Evolutionary conservation across 2,113 vertebrate species (phyloP).

Genomic region (Chelonoidis abingdonii): DNA sequence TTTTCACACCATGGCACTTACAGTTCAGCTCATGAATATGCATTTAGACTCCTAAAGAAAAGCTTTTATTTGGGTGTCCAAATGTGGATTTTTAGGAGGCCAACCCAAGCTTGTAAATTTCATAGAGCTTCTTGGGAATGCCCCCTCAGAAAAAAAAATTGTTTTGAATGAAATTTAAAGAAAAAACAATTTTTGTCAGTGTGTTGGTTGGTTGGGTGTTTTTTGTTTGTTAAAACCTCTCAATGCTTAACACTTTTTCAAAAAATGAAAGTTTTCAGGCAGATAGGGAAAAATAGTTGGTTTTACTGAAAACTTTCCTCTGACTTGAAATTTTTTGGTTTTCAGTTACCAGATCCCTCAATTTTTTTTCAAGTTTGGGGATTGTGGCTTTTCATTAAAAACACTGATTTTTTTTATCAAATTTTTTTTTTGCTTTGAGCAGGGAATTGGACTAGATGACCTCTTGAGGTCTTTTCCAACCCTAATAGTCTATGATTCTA

Average conservation of each 20-base stretch:
- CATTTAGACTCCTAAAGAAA: background rate
- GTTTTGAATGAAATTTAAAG: background rate
- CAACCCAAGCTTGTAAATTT: background rate
- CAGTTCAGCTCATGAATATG: background rate
- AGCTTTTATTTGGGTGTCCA: background rate
- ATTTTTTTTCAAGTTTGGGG: background rate
- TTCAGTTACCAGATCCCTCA: background rate
- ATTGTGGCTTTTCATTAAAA: background rate
- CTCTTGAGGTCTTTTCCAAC: too few species aligned
- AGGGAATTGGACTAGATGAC: too few species aligned
- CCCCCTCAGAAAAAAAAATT: background rate
- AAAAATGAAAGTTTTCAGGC: background rate
- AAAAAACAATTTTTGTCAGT: background rate
- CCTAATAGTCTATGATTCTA: too few species aligned
- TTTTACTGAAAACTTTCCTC: background rate
- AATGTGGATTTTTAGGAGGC: background rate
- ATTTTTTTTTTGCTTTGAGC: too few species aligned
- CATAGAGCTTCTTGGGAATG: background rate
- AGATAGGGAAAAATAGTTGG: background rate
- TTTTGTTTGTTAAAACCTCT: too few species aligned
- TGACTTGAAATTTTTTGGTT: background rate
- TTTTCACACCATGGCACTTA: background rate
- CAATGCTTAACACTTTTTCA: accelerated
- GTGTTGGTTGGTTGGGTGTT: background rate
- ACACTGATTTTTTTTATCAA: too few species aligned